Base-by-base conservation (phyloP, 92 coral and sea anemone species). In the Porites divaricata region DNA sequence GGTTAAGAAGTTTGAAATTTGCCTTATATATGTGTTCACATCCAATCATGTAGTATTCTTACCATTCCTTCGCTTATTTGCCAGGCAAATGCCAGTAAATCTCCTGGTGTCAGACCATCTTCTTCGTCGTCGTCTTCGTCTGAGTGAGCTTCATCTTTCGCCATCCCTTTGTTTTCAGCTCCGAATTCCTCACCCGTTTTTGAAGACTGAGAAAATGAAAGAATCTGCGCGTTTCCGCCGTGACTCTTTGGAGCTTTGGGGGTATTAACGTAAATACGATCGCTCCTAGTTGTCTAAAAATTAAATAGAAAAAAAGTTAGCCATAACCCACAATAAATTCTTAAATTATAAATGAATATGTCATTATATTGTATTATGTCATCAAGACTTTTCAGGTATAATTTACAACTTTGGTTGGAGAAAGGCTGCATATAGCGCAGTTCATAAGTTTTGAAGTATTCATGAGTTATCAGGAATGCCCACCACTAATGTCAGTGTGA, bases 1-100 rank as follows among this genome's bases (percentile, higher is more conserved):
- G 45, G 45, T 0, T 35, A 4, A 35, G 0, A 35, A 35, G 0
- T 35, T 35, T 35, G 0, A 35, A 35, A 4, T 35, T 35, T 35
- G 45, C 45, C 45, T 35, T 35, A 35, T 35, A 35, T 35, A 35
- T 35, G 45, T 35, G 45, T 35, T 35, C 45, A 35, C 45, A 35
- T 35, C 45, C 45, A 35, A 23, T 2, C 9, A 23, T 52, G n/a
- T 45, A 57, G 1, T 41, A 63, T 25, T 8, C 79, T 73, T 70
- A 94, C 98, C 98, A 94, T 94, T 23, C 98, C 98, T 51, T 89
- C 86, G 19, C 95, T 85, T 65, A 94, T 89, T 77, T 94, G 98
- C 98, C 98, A 94, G 11, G 98, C 95, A 77, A 94, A 94, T 14
- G 98, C 95, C 83, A 94, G 70, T 20, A 94, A 62, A 64, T 94